Evolutionary conservation across 2,113 vertebrate species (phyloP).

Genomic region (Megaleporinus macrocephalus): DNA sequence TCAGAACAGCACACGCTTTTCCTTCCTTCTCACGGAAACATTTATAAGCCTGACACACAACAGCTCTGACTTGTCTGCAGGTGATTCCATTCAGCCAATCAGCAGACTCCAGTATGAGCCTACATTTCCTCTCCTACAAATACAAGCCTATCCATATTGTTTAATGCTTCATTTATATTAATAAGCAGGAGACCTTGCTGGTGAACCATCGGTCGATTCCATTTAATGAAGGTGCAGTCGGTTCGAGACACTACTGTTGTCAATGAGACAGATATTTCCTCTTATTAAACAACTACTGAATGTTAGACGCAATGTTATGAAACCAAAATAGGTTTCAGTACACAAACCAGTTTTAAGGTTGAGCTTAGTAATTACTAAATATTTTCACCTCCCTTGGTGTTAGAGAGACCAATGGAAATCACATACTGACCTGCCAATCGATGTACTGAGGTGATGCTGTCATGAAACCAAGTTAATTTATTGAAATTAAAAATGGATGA

Average conservation of each 20-base stretch:
- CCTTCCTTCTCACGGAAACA: slow-evolving; percentile 19
- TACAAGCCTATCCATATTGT: neutral
- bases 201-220: neutral
- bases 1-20: neutral
- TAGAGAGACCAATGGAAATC: too few species aligned
- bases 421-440: too few species aligned
- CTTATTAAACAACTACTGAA: neutral
- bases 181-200: neutral
- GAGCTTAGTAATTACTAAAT: too few species aligned
- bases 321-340: neutral
- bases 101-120: neutral
- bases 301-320: neutral
- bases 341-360: too few species aligned
- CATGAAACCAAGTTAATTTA: too few species aligned
- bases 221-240: neutral
- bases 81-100: slow-evolving; percentile 7
- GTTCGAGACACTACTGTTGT: neutral
- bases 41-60: neutral
- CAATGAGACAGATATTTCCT: neutral
- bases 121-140: neutral
- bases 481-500: too few species aligned
- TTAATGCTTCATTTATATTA: neutral
- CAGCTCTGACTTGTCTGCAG: neutral
- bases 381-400: too few species aligned
- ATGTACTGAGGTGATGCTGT: too few species aligned